Percentiles rank a stretch among this genome's conserved stretches.
Conservation (phyloP, 2,113 vertebrate genomes). For the Tamias sibiricus region DNA sequence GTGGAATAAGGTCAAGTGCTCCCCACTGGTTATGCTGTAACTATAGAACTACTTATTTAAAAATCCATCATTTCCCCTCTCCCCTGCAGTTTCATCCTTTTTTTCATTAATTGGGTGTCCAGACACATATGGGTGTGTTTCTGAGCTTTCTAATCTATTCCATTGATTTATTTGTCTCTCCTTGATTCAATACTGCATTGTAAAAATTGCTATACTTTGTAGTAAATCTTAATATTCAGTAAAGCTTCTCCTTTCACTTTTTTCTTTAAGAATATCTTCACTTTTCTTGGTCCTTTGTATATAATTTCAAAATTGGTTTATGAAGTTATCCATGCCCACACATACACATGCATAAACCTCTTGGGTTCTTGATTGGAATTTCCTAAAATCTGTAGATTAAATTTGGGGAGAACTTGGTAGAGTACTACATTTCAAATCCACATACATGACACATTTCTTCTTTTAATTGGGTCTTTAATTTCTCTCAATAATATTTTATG, state of each 20-base stretch:
- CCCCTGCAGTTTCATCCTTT: too few relatives aligned
- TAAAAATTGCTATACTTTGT: neutral
- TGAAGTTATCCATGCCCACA: neutral
- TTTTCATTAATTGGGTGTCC: neutral
- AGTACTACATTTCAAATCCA: neutral
- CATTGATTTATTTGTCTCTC: neutral
- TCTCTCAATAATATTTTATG: neutral
- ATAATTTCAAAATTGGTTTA: neutral
- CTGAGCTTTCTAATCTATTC: neutral
- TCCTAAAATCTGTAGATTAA: neutral
- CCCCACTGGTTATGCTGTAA: too few relatives aligned
- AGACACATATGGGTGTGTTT: accelerated
- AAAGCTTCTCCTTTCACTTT: neutral
- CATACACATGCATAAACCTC: neutral
- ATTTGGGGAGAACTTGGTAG: neutral
- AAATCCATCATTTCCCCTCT: neutral
- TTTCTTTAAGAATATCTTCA: neutral
- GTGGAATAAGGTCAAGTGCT: neutral
- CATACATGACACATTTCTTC: neutral
- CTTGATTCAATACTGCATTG: neutral
- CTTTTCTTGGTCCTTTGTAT: neutral
- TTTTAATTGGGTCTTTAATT: neutral
- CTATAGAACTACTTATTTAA: too few relatives aligned
- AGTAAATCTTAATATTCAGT: neutral
- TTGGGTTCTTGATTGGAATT: neutral